A percentile compares a stretch with the other conserved stretches of the same genome.
phyloP scores from a whole-genome alignment of 2,113 vertebrate genomes.

The Rhodinocichla rosea region DNA sequence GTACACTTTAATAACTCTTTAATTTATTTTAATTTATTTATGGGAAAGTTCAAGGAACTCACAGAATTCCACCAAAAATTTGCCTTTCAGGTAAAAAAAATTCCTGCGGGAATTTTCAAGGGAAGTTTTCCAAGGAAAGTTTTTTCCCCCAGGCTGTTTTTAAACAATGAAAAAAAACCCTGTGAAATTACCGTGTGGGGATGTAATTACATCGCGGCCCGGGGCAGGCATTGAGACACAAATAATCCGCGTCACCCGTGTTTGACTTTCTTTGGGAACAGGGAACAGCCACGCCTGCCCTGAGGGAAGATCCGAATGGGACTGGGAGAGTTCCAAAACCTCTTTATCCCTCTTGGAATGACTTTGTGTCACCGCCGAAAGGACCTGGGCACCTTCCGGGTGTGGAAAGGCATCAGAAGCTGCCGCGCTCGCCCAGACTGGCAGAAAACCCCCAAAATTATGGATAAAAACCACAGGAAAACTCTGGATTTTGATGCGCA shows the following conservation, averaged over 20 bases:
- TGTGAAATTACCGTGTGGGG: neutral
- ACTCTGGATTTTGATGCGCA: neutral
- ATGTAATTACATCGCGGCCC: neutral
- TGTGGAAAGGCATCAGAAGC: neutral
- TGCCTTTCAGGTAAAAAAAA: neutral
- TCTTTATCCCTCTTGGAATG: neutral
- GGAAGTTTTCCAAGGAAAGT: neutral
- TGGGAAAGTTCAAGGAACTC: neutral
- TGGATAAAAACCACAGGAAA: neutral
- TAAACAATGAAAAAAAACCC: neutral
- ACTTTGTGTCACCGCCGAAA: neutral
- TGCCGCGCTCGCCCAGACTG: fast-evolving
- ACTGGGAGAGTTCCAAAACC: neutral
- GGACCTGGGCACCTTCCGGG: neutral
- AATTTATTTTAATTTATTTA: neutral
- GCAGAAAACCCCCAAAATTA: neutral
- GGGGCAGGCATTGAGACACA: neutral
- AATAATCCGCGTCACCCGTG: neutral
- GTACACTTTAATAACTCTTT: no score
- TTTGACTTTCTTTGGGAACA: neutral
- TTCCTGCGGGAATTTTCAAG: neutral
- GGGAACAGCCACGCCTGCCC: neutral
- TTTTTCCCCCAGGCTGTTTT: neutral
- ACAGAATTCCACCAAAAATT: neutral
- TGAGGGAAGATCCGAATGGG: neutral